Conservation (phyloP, 64 coral and sea anemone genomes). For the Pocillopora verrucosa region DNA sequence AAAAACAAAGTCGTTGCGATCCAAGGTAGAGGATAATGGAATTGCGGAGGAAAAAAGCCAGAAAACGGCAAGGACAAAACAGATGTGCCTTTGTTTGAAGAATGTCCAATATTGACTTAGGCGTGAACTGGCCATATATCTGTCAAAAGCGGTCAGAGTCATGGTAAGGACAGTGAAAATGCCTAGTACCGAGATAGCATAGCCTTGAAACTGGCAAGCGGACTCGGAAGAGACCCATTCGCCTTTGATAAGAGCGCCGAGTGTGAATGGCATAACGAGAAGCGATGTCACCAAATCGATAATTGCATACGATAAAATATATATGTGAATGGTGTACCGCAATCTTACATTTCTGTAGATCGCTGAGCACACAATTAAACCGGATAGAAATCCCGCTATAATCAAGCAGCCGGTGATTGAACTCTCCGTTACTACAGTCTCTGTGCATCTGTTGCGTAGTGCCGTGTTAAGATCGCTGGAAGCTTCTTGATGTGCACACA, state of each 20-base stretch:
- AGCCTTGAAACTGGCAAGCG: slow-evolving; percentile 41
- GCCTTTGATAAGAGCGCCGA: slow-evolving; percentile 18
- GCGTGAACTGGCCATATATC: slow-evolving; percentile 16
- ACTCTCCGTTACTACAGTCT: slow-evolving; percentile 17
- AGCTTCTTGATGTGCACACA: not conserved
- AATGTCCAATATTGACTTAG: slow-evolving; percentile 13
- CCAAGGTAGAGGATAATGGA: not conserved
- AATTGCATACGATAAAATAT: slow-evolving; percentile 37
- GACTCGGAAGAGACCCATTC: slow-evolving; percentile 8
- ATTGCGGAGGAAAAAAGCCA: slow-evolving; percentile 29
- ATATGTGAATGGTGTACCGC: slow-evolving; percentile 27
- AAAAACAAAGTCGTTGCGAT: slow-evolving; percentile 1
- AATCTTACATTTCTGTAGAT: slow-evolving; percentile 33
- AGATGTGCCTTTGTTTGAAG: slow-evolving; percentile 21
- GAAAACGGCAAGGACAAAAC: not conserved
- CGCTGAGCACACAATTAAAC: slow-evolving; percentile 16
- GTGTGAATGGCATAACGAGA: slow-evolving; percentile 26
- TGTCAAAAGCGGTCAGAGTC: slow-evolving; percentile 37
- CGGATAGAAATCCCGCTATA: not conserved
- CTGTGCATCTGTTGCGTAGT: slow-evolving; percentile 27
- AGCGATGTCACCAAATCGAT: slow-evolving; percentile 12
- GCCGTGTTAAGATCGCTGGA: not conserved
- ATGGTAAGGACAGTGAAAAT: slow-evolving; percentile 13
- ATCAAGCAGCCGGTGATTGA: not conserved
- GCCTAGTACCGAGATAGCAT: not conserved